phyloP scores from a whole-genome alignment of 2,113 vertebrate genomes.

The Marmota flaviventris region DNA sequence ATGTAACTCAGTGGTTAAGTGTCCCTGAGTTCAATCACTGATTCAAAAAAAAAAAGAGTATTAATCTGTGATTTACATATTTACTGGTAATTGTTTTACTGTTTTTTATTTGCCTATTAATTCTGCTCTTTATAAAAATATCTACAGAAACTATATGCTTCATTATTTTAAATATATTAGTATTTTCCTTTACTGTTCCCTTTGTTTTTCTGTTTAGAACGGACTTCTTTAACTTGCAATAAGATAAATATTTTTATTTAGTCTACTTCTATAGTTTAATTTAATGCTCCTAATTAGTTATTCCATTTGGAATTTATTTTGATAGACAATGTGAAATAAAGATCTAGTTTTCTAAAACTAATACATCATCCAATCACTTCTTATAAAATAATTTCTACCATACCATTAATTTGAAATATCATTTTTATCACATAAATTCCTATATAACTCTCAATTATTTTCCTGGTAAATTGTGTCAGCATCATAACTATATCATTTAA shows the following conservation, averaged over 20 bases:
- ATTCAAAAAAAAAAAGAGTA: not conserved
- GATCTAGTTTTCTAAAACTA: not conserved
- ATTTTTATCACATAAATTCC: not conserved
- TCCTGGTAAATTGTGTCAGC: not conserved
- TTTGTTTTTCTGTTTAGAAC: not conserved
- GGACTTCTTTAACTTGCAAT: not conserved
- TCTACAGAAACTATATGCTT: not conserved
- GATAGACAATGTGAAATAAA: not conserved
- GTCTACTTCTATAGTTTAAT: not conserved
- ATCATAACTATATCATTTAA: not conserved
- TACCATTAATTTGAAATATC: not conserved
- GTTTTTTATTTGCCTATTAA: not conserved
- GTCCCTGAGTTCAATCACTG: not conserved
- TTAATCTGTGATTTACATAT: not conserved
- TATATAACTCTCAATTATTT: not conserved
- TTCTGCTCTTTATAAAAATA: not conserved
- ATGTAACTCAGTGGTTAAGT: not conserved
- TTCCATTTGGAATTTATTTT: not conserved
- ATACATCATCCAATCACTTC: not conserved
- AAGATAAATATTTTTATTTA: not conserved
- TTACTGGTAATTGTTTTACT: not conserved
- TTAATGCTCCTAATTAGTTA: not conserved
- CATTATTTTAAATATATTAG: not conserved
- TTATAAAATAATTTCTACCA: not conserved
- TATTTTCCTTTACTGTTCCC: not conserved